These are phyloP conservation scores for Lutjanus erythropterus DNA, from an alignment of 2,113 vertebrate species.

Conservation along the genomic window DNA sequence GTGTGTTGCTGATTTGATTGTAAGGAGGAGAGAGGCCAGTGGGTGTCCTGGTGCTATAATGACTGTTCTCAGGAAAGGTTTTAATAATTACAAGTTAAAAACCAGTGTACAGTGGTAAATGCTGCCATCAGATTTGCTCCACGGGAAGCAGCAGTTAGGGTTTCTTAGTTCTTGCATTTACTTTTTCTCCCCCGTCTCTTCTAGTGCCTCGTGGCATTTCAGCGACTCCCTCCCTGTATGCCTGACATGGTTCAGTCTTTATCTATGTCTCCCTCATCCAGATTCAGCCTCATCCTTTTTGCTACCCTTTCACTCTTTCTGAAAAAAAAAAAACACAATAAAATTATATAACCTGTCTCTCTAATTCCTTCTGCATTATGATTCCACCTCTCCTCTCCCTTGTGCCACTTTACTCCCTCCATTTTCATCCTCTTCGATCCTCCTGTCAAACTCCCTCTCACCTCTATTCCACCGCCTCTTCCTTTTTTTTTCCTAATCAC, in stretches of 20 bases:
- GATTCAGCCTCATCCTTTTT: constrained; percentile 37
- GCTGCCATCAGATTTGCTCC: constrained; percentile 7
- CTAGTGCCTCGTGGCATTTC: constrained; percentile 28
- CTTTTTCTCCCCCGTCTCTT: neutral
- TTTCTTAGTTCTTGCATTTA: constrained; percentile 8
- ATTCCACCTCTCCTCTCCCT: constrained; percentile 41
- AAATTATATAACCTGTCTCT: constrained; percentile 62
- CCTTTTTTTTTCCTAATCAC: constrained; percentile 37
- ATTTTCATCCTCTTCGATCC: constrained; percentile 61
- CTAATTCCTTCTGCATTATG: constrained; percentile 60
- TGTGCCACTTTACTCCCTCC: constrained; percentile 43
- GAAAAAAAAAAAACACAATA: constrained; percentile 45
- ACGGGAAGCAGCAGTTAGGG: constrained; percentile 6
- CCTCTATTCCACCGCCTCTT: constrained; percentile 9
- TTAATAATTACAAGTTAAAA: constrained; percentile 44
- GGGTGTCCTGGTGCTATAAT: constrained; percentile 27
- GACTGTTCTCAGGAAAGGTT: constrained; percentile 38
- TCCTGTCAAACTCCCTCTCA: constrained; percentile 50
- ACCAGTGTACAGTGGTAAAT: constrained; percentile 17
- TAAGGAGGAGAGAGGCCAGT: constrained; percentile 41
- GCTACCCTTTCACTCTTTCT: constrained; percentile 36
- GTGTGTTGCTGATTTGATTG: constrained; percentile 56
- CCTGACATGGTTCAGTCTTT: constrained; percentile 43
- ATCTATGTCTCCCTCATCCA: constrained; percentile 30
- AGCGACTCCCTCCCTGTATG: constrained; percentile 26